Conservation (phyloP, 2,113 vertebrate genomes). For the Mus spicilegus region DNA sequence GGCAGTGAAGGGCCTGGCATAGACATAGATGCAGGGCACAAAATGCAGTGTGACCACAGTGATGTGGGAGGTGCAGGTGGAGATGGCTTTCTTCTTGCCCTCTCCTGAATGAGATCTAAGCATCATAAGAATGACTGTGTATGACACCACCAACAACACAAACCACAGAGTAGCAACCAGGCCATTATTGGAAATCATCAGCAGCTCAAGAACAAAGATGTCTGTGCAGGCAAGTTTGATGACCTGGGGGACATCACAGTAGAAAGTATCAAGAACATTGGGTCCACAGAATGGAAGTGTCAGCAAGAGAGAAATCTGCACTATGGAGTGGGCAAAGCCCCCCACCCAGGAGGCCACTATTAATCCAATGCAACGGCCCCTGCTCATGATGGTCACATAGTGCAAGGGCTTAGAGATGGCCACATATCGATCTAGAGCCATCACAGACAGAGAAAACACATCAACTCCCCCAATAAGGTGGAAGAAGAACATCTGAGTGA, state of each 20-base stretch:
- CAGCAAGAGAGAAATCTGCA: constrained; percentile 71
- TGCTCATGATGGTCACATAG: constrained; percentile 57
- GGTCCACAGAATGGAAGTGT: constrained; percentile 76
- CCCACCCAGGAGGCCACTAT: constrained; percentile 65
- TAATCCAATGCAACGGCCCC: not conserved
- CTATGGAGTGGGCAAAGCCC: constrained; percentile 70
- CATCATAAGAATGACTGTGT: constrained; percentile 54
- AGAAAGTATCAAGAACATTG: constrained; percentile 77
- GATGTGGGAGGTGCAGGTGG: constrained; percentile 69
- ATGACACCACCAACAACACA: constrained; percentile 69
- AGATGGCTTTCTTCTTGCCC: constrained; percentile 70
- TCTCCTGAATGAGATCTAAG: constrained; percentile 46
- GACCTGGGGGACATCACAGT: constrained; percentile 78
- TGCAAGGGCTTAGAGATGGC: constrained; percentile 65
- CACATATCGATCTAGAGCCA: constrained; percentile 49
- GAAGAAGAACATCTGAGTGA: constrained; percentile 61
- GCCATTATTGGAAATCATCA: constrained; percentile 73
- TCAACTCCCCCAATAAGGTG: constrained; percentile 45
- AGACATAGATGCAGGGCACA: constrained; percentile 74
- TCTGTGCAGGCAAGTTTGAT: constrained; percentile 71
- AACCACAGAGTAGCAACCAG: constrained; percentile 66
- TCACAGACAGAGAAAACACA: constrained; percentile 36
- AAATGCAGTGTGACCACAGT: not conserved
- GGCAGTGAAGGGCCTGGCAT: constrained; percentile 72
- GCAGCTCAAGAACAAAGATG: constrained; percentile 43